Percentiles rank a stretch among this genome's conserved stretches.
Conservation (phyloP, 2,888 invertebrate genomes). For the Pomacea canaliculata region DNA sequence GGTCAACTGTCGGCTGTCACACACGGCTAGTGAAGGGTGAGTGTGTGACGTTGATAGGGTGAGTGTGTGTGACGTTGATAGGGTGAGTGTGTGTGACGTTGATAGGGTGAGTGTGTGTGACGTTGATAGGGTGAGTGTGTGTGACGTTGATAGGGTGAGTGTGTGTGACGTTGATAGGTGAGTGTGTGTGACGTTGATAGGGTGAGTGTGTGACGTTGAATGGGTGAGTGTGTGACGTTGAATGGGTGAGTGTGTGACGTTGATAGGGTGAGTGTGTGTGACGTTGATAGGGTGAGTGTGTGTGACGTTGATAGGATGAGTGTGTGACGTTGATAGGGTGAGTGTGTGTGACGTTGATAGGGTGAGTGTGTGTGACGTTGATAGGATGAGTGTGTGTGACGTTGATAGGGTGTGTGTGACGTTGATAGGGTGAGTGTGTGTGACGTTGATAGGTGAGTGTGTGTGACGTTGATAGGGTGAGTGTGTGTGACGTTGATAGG, state of each 20-base stretch:
- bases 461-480: not conserved
- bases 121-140: not conserved
- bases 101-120: not conserved
- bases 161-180: not conserved
- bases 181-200: not conserved
- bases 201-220: not conserved
- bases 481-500: not conserved
- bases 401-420: not conserved
- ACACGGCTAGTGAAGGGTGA: too few relatives aligned
- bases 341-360: not conserved
- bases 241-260: too few relatives aligned
- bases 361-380: not conserved
- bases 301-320: not conserved
- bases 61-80: not conserved
- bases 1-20: too few relatives aligned
- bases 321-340: not conserved
- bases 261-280: not conserved
- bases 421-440: not conserved
- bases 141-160: not conserved
- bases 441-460: not conserved
- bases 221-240: not conserved
- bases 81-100: not conserved
- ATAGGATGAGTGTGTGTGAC: not conserved
- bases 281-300: not conserved
- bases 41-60: not conserved